Evolutionary conservation across 2,888 invertebrate genomes (phyloP).

Genomic region (Fabriciana adippe): DNA sequence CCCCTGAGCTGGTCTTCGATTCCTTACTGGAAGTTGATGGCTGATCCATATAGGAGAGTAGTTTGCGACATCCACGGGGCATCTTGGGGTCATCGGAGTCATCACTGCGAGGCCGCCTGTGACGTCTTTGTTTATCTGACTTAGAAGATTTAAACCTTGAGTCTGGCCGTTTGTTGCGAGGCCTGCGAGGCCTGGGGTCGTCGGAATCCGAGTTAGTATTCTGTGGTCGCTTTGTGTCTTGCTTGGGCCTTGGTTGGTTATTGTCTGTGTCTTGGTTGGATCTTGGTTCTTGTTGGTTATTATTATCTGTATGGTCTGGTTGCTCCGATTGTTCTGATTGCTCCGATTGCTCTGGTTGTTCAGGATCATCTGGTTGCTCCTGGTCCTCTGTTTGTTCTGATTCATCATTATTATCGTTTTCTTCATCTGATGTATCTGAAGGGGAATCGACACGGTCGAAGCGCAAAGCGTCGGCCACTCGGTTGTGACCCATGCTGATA

Average conservation of each 20-base stretch:
- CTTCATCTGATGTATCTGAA: conserved; percentile 46
- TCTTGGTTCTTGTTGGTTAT: background rate
- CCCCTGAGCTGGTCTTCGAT: conserved; percentile 11
- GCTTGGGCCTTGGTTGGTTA: background rate
- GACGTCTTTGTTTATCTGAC: conserved; percentile 8
- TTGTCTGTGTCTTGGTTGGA: conserved; percentile 6
- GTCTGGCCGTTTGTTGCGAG: background rate
- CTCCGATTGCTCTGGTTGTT: conserved; percentile 17
- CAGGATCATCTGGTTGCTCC: background rate
- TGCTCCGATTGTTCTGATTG: conserved; percentile 26
- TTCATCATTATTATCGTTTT: conserved; percentile 40
- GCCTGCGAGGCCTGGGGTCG: conserved; percentile 11
- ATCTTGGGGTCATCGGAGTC: conserved; percentile 3
- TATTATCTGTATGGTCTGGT: conserved; percentile 3
- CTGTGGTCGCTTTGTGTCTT: conserved; percentile 2
- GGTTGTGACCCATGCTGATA: conserved; percentile 72
- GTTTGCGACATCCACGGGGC: conserved; percentile 7
- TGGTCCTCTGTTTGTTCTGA: conserved; percentile 22
- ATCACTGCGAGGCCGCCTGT: conserved; percentile 6
- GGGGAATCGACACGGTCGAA: conserved; percentile 54
- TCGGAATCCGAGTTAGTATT: conserved; percentile 1
- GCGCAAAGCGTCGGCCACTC: conserved; percentile 69
- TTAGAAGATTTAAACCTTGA: background rate
- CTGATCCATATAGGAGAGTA: conserved; percentile 13
- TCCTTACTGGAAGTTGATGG: conserved; percentile 23